These are phyloP conservation scores for Myotis vivesi DNA, from an alignment of 2,797 vertebrate genomes.

Conservation along the genomic window DNA sequence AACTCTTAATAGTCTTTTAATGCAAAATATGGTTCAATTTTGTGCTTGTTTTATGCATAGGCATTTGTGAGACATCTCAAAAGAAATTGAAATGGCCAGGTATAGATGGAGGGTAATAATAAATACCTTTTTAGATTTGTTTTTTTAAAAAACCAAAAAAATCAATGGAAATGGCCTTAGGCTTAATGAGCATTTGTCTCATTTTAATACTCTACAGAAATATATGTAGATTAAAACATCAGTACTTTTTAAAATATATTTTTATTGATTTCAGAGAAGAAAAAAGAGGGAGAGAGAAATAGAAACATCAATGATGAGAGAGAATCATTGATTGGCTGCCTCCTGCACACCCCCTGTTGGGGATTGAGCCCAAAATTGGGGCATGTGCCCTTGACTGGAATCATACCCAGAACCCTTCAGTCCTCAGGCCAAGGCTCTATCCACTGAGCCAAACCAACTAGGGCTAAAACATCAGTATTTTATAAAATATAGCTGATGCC, in stretches of 20 bases:
- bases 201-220: conserved; percentile 29
- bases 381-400: too few relatives aligned
- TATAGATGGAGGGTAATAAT: not conserved
- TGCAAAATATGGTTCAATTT: not conserved
- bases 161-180: not conserved
- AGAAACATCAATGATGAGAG: too few relatives aligned
- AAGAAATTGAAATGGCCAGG: not conserved
- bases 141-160: not conserved
- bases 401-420: too few relatives aligned
- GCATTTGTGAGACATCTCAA: not conserved
- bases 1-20: not conserved
- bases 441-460: too few relatives aligned
- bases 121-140: not conserved
- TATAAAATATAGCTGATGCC: not conserved
- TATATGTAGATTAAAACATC: not conserved
- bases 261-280: too few relatives aligned
- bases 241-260: not conserved
- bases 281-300: too few relatives aligned
- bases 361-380: too few relatives aligned
- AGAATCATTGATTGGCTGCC: too few relatives aligned
- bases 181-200: not conserved
- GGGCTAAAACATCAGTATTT: not conserved
- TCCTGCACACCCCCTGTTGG: too few relatives aligned
- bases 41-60: not conserved
- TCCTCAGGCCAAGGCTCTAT: too few relatives aligned